phyloP scores from a whole-genome alignment of 2,888 invertebrate species.

The Oconnorella tubifera region DNA sequence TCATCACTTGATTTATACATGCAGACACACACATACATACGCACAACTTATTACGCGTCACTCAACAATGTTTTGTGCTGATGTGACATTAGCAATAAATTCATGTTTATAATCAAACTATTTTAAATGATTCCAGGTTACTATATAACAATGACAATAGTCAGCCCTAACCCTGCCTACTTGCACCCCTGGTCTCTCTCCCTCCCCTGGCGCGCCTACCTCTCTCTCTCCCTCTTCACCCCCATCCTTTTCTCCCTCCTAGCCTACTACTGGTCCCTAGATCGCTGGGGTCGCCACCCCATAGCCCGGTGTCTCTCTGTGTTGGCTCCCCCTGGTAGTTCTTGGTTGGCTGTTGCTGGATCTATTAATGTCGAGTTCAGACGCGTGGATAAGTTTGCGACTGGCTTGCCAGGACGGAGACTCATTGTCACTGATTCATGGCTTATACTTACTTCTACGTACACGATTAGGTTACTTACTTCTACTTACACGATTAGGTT shows the following conservation, averaged over 20 bases:
- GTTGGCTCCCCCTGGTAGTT: slow-evolving; percentile 46
- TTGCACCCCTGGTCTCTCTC: slow-evolving; percentile 32
- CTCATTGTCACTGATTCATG: slow-evolving; percentile 71
- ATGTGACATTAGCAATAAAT: too few relatives aligned
- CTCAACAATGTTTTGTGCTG: too few relatives aligned
- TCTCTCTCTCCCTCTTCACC: slow-evolving; percentile 51
- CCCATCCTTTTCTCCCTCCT: slow-evolving; percentile 59
- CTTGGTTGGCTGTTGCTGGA: slow-evolving; percentile 69
- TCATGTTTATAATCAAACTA: too few relatives aligned
- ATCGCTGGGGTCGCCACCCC: slow-evolving; percentile 72
- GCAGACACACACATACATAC: too few relatives aligned
- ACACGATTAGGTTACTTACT: slow-evolving; percentile 55
- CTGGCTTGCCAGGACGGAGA: slow-evolving; percentile 47
- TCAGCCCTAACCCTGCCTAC: slow-evolving; percentile 37
- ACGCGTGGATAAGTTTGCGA: slow-evolving; percentile 59
- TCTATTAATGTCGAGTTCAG: slow-evolving; percentile 72
- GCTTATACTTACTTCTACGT: slow-evolving; percentile 78
- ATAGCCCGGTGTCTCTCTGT: slow-evolving; percentile 65
- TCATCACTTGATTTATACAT: too few relatives aligned
- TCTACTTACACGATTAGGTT: too few relatives aligned
- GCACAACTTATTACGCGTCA: too few relatives aligned
- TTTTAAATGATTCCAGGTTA: slow-evolving; percentile 42
- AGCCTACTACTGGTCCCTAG: slow-evolving; percentile 67
- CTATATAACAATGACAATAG: too few relatives aligned
- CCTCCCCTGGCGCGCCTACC: slow-evolving; percentile 39